Evolutionary conservation across 2,888 invertebrate species (phyloP), one percentile per base, ranked within the genome.

Genomic region (Trichopoda pennipes): DNA sequence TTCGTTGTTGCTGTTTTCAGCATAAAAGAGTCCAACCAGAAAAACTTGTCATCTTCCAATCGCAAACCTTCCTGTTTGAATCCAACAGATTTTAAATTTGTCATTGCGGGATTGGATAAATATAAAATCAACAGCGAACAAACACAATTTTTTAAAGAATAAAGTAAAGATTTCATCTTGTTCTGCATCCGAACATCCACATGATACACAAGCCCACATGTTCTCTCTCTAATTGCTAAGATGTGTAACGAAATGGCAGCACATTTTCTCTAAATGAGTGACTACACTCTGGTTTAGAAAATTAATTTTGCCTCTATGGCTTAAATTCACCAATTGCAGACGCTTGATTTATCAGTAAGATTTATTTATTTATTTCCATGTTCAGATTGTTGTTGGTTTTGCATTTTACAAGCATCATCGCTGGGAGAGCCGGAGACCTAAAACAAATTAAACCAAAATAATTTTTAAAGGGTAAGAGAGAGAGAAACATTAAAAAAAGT

Each of bases 331-430:
- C 82, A 82, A 82, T 82, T 82, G 72, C 75, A 72, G 79, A 82
- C 79, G 72, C 51, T 72, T 53, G 53, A 76, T 79, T 82, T 82
- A 82, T 82, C 82, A 89, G 87, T 81, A 70, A 74, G 86, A 84
- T 85, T 83, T 84, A 73, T 68, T 66, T 63, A 53, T 68, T 83
- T 78, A 63, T 55, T 53, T 56, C 23, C 42, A 56, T 74, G 38
- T 70, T 77, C 49, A 6, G 60, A 23, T 81, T 84, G 74, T 81
- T 84, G 76, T 77, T 76, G 61, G 21, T 49, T 49, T 47, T n/a
- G 42, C 19, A 21, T 63, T 60, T 49, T 32, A 49, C 42, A 42
- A 73, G 77, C 78, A 70, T 73, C 78, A 70, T 69, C 78, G 56
- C 49, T 32, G 47, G 2, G 55, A 76, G 64, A 51, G 77, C 10